phyloP scores from a whole-genome alignment of 1,140 invertebrate species.

The Pantala flavescens region DNA sequence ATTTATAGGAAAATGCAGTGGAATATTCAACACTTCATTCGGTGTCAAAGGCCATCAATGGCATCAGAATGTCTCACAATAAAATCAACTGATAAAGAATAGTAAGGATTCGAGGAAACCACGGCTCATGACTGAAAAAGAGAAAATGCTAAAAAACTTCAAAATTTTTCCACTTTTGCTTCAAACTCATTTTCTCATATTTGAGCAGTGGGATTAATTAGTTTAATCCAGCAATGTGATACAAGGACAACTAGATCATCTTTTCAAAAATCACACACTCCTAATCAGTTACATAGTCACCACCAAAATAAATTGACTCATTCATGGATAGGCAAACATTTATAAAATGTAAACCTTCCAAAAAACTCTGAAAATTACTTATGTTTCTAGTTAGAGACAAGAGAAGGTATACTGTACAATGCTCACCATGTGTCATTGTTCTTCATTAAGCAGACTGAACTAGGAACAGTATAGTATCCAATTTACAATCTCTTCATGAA shows the following conservation, averaged over 20 bases:
- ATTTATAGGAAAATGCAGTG: background rate
- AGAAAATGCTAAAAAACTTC: too few species aligned
- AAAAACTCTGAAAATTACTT: background rate
- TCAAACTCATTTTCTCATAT: background rate
- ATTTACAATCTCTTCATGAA: background rate
- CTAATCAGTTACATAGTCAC: background rate
- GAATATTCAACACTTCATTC: background rate
- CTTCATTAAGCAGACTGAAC: background rate
- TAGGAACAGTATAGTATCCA: background rate
- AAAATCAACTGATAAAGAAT: too few species aligned
- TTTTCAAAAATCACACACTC: background rate
- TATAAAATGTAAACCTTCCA: background rate
- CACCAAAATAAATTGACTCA: conserved; percentile 3
- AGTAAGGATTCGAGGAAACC: too few species aligned
- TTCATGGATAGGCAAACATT: background rate
- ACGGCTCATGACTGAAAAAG: too few species aligned
- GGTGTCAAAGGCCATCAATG: too few species aligned
- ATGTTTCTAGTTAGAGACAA: background rate
- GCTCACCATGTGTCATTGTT: background rate
- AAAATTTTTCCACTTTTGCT: too few species aligned
- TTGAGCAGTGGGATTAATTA: background rate
- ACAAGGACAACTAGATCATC: background rate
- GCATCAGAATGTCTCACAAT: too few species aligned
- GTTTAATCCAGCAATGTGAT: background rate
- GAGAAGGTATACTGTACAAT: background rate